Evolutionary conservation across 2,888 invertebrate genomes (phyloP).

Genomic region (Spilosoma lubricipeda): DNA sequence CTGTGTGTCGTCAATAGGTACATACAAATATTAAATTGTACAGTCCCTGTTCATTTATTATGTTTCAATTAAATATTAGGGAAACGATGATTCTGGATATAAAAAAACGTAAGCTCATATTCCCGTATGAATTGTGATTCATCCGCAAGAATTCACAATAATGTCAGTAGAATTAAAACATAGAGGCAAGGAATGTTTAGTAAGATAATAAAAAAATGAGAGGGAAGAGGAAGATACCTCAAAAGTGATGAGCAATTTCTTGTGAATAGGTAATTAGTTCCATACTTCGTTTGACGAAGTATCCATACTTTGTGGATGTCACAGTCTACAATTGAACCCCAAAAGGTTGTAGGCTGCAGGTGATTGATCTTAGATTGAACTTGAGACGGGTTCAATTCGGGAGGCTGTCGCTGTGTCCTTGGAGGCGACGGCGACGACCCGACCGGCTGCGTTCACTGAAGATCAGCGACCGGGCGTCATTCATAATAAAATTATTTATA

Average conservation of each 20-base stretch:
- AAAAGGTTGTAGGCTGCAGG: slow-evolving; percentile 21
- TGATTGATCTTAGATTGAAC: slow-evolving; percentile 51
- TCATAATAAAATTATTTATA: slow-evolving; percentile 14
- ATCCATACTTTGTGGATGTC: background rate
- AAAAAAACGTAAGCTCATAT: background rate
- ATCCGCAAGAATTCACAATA: background rate
- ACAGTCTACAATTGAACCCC: background rate
- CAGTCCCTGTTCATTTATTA: background rate
- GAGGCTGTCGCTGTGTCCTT: slow-evolving; percentile 52
- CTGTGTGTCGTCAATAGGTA: slow-evolving; percentile 10
- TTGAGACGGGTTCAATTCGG: slow-evolving; percentile 49
- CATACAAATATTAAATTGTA: background rate
- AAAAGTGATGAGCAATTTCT: background rate
- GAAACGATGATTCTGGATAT: background rate
- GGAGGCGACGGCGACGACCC: slow-evolving; percentile 37
- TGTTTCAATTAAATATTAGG: background rate
- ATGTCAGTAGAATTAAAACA: background rate
- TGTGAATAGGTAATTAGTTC: background rate
- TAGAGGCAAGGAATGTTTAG: background rate
- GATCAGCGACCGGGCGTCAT: slow-evolving; percentile 42
- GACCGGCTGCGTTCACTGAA: slow-evolving; percentile 34
- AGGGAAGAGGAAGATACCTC: background rate
- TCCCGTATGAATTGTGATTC: background rate
- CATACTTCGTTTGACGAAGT: background rate
- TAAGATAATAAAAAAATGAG: background rate